Evolutionary conservation across 2,888 invertebrate genomes (phyloP).

Genomic region (Eristalis arbustorum): DNA sequence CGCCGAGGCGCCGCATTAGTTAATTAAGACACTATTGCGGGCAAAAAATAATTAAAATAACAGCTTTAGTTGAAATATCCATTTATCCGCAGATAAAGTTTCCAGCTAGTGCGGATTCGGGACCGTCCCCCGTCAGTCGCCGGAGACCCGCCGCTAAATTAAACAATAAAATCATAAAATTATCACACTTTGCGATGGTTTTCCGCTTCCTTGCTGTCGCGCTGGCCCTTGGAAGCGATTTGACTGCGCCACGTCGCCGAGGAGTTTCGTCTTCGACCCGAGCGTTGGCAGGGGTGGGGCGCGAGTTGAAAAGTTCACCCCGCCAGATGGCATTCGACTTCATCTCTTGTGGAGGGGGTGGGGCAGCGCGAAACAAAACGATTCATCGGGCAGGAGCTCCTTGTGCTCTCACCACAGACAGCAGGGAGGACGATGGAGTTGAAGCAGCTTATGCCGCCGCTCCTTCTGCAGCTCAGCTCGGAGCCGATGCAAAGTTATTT

Average conservation of each 20-base stretch:
- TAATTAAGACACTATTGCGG: constrained; percentile 71
- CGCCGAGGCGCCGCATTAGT: constrained; percentile 56
- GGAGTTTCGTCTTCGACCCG: not conserved
- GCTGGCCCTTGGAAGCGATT: constrained; percentile 48
- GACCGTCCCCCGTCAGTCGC: not conserved
- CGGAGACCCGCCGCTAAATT: constrained; percentile 54
- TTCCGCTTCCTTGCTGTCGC: constrained; percentile 36
- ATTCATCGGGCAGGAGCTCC: constrained; percentile 31
- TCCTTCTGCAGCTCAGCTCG: not conserved
- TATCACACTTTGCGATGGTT: constrained; percentile 64
- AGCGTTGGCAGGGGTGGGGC: not conserved
- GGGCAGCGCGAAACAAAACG: constrained; percentile 49
- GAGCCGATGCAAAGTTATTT: constrained; percentile 51
- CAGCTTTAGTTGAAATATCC: constrained; percentile 70
- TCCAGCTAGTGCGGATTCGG: constrained; percentile 31
- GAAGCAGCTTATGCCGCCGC: not conserved
- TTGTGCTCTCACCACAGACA: not conserved
- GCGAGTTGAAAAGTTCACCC: constrained; percentile 54
- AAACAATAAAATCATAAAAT: constrained; percentile 71
- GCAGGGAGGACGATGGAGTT: not conserved
- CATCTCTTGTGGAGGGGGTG: constrained; percentile 1
- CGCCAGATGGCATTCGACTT: constrained; percentile 69
- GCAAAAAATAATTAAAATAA: constrained; percentile 70
- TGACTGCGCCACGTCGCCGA: constrained; percentile 38
- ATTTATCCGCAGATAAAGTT: constrained; percentile 70